phyloP scores from a whole-genome alignment of 1,140 invertebrate species.

The Neodiprion fabricii region DNA sequence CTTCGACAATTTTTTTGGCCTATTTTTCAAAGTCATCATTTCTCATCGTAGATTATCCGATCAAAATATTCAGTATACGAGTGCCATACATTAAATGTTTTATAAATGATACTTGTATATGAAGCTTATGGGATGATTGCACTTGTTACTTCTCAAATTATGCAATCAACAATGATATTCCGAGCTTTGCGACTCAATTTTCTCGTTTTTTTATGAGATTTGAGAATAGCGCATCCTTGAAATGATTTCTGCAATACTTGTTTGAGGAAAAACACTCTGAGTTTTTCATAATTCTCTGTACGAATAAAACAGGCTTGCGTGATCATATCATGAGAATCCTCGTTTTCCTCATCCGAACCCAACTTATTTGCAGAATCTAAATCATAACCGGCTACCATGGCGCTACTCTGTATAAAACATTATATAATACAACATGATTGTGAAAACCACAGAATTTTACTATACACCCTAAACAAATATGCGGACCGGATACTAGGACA shows the following conservation, averaged over 20 bases:
- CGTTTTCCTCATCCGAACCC: too few relatives aligned
- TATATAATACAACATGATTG: too few relatives aligned
- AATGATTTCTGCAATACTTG: conserved; percentile 1
- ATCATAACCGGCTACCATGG: too few relatives aligned
- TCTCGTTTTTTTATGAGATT: conserved; percentile 18
- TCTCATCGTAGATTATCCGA: conserved; percentile 12
- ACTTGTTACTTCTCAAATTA: conserved; percentile 6
- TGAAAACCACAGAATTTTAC: too few relatives aligned
- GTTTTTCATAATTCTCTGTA: not conserved
- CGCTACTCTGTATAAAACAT: too few relatives aligned
- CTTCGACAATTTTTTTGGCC: conserved; percentile 12
- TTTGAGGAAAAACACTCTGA: conserved; percentile 3
- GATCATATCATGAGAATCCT: too few relatives aligned
- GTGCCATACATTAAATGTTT: not conserved
- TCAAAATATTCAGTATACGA: not conserved
- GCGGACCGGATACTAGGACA: too few relatives aligned
- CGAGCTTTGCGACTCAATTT: conserved; percentile 13
- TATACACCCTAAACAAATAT: too few relatives aligned
- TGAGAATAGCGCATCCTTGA: not conserved
- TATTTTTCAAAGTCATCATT: conserved; percentile 9
- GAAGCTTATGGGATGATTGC: not conserved
- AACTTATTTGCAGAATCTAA: too few relatives aligned
- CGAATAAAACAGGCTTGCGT: too few relatives aligned
- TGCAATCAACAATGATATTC: conserved; percentile 15
- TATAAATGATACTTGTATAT: conserved; percentile 4